A percentile compares a stretch with the other conserved stretches of the same genome.
Conservation (phyloP, 2,113 vertebrate genomes). For the Myodes glareolus region DNA sequence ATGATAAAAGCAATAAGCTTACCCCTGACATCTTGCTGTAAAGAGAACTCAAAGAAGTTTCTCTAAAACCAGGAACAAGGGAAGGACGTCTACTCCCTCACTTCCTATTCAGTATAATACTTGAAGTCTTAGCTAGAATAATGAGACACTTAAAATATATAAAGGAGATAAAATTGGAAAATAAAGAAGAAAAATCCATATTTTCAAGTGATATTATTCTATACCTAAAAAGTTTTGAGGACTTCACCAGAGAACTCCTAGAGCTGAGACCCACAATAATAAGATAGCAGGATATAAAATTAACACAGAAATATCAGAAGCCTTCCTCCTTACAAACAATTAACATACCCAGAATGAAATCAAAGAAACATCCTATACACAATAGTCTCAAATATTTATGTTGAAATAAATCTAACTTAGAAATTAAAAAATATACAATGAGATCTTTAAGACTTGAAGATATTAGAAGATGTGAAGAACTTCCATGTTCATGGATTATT, state of each 20-base stretch:
- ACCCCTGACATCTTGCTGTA: not conserved
- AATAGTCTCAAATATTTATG: not conserved
- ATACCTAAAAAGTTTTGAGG: not conserved
- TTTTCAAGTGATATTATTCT: not conserved
- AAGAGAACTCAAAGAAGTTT: not conserved
- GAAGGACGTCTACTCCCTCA: not conserved
- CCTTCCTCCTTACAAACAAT: not conserved
- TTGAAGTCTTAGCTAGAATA: not conserved
- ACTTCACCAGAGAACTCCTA: not conserved
- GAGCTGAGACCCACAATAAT: not conserved
- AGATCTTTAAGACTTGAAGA: not conserved
- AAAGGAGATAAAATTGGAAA: not conserved
- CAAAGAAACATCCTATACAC: not conserved
- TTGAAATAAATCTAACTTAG: not conserved
- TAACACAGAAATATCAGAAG: not conserved
- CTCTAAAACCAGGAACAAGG: not conserved
- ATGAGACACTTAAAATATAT: not conserved
- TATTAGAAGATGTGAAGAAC: not conserved
- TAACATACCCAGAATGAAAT: not conserved
- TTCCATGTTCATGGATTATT: not conserved
- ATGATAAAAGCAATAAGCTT: not conserved
- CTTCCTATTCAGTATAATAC: not conserved
- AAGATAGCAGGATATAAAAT: not conserved
- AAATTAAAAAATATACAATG: not conserved
- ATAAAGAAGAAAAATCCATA: not conserved